These are phyloP conservation scores for Lerista edwardsae DNA, from an alignment of 2,797 vertebrate species.

Conservation along the genomic window DNA sequence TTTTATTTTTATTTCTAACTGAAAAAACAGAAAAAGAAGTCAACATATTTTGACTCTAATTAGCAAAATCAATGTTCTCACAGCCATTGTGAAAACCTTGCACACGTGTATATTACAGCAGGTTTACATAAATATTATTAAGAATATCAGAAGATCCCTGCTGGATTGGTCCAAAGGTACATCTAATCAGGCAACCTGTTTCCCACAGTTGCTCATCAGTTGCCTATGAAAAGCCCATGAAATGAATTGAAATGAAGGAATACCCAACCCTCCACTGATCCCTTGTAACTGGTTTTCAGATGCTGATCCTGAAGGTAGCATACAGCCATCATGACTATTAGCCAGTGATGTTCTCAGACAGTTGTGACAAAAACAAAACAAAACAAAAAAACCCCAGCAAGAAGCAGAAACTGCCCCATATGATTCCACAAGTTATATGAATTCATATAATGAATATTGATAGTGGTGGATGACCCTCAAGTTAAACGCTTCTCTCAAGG, in stretches of 20 bases:
- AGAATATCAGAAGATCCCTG: too few species aligned
- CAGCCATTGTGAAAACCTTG: not conserved
- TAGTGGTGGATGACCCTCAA: not conserved
- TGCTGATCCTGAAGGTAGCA: too few species aligned
- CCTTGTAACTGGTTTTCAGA: too few species aligned
- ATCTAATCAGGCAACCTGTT: too few species aligned
- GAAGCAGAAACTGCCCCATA: not conserved
- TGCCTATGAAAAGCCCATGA: too few species aligned
- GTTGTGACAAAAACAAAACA: not conserved
- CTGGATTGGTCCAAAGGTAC: too few species aligned
- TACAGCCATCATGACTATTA: too few species aligned
- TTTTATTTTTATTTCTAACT: not conserved
- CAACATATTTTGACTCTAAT: not conserved
- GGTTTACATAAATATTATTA: not conserved
- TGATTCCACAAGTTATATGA: not conserved
- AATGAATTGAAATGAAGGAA: too few species aligned
- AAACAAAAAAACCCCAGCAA: not conserved
- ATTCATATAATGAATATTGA: slow-evolving; percentile 18
- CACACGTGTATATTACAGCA: not conserved
- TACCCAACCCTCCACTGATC: too few species aligned
- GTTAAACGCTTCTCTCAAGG: accelerated
- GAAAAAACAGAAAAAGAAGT: not conserved
- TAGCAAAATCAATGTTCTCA: not conserved
- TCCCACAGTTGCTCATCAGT: too few species aligned
- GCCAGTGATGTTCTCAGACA: not conserved